Evolutionary conservation across 2,113 vertebrate species (phyloP), one percentile per base, ranked within the genome.

Genomic region (Sinocyclocheilus anshuiensis): DNA sequence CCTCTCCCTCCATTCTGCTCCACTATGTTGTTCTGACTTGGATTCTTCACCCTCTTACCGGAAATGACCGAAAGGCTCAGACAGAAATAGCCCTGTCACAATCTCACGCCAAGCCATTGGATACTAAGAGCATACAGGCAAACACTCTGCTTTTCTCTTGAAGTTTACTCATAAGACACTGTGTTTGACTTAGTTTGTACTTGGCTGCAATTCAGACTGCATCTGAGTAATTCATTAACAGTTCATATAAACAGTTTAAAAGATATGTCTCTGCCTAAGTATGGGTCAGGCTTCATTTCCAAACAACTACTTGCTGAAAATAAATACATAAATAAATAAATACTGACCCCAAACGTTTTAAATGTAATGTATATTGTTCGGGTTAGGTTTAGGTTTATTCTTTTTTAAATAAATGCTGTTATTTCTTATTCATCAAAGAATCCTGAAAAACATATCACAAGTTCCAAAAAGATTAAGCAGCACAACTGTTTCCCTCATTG

Each of bases 31-130:
- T 63, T 36, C 74, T 67, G 72, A 81, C 29, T 82, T 48, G 57
- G 84, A 92, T 90, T 88, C 72, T 82, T 77, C 55, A 77, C 85
- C 48, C 83, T 33, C 48, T 92, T 92, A 93, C 93, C 48, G 91
- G 92, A 94, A 94, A 93, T 20, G 77, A 89, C 83, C 71, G 33
- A 67, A 53, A 55, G 81, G 87, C 75, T 74, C 53, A 42, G 91
- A 93, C 93, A 92, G 77, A 93, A 94, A 95, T 95, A 94, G 94
- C 90, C 61, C 89, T 82, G 82, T n/a, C 26, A 53, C 42, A 53
- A 26, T 84, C 72, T 84, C 77, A 72, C 16, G 65, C 69, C 77
- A 85, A 45, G 80, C 29, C 84, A 36, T 9, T 63, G 26, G 29
- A 67, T 80, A 57, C 48, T 75, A 61, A 80, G 3, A 57, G 18